Evolutionary conservation across 2,888 invertebrate species (phyloP).

Genomic region (Lepidochrysops patricia): DNA sequence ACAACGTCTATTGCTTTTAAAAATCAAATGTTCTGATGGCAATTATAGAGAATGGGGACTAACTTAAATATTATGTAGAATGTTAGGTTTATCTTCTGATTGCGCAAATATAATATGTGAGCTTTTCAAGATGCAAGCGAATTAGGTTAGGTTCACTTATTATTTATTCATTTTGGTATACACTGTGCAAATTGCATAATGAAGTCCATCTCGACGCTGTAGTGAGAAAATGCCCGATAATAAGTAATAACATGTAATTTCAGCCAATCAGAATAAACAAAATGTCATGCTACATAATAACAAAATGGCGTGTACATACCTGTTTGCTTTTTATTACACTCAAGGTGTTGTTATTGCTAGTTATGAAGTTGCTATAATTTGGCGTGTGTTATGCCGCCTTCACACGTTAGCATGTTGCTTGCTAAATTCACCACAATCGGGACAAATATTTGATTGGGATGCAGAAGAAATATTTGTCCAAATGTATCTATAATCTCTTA

Average conservation of each 20-base stretch:
- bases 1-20: too few relatives aligned
- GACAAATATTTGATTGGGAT: too few relatives aligned
- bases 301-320: neutral
- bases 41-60: too few relatives aligned
- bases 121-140: too few relatives aligned
- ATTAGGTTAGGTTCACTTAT: neutral
- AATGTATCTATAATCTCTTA: too few relatives aligned
- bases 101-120: too few relatives aligned
- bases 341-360: neutral
- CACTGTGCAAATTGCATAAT: neutral
- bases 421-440: too few relatives aligned
- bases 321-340: neutral
- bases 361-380: neutral
- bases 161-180: neutral
- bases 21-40: too few relatives aligned
- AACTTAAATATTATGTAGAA: too few relatives aligned
- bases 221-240: neutral
- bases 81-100: too few relatives aligned
- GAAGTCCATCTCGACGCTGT: neutral
- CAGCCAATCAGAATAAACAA: neutral
- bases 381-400: neutral
- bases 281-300: neutral
- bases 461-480: too few relatives aligned
- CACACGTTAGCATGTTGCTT: neutral
- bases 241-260: neutral